Percentiles rank a stretch among this genome's conserved stretches.
phyloP scores from a whole-genome alignment of 1,140 invertebrate genomes.

The Saxidomus purpurata region DNA sequence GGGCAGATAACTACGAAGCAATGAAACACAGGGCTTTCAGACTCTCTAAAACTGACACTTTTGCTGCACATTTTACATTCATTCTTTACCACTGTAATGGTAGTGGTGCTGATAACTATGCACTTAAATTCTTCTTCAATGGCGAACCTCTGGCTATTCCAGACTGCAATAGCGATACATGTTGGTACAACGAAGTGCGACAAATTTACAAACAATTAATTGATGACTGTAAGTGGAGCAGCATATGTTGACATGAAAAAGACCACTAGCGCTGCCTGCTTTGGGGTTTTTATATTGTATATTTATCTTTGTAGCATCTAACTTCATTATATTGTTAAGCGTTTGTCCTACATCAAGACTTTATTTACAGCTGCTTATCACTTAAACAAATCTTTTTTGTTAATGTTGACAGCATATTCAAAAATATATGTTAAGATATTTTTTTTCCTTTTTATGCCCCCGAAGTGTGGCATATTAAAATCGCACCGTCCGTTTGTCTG shows the following conservation, averaged over 20 bases:
- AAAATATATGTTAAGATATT: too few species aligned
- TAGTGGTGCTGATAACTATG: conserved; percentile 68
- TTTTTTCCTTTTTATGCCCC: too few species aligned
- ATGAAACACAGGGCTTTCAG: conserved; percentile 90
- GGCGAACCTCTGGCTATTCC: conserved; percentile 77
- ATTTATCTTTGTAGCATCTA: too few species aligned
- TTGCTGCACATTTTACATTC: conserved; percentile 95
- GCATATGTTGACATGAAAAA: background rate
- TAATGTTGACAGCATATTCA: too few species aligned
- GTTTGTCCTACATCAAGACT: too few species aligned
- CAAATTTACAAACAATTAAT: conserved; percentile 70
- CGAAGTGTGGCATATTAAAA: too few species aligned
- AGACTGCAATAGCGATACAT: conserved; percentile 74
- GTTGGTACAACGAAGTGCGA: conserved; percentile 74
- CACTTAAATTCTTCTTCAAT: conserved; percentile 81
- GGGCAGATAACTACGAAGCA: conserved; percentile 88
- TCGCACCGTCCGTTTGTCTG: too few species aligned
- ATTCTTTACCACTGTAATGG: conserved; percentile 89
- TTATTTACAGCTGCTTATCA: too few species aligned
- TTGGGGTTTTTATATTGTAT: too few species aligned
- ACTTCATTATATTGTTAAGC: too few species aligned
- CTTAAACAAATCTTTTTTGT: too few species aligned
- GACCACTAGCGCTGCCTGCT: too few species aligned
- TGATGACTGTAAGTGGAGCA: conserved; percentile 74
- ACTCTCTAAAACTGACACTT: conserved; percentile 92